Percentiles rank a stretch among this genome's conserved stretches.
phyloP scores from a whole-genome alignment of 2,113 vertebrate genomes.

The Pseudopipra pipra region DNA sequence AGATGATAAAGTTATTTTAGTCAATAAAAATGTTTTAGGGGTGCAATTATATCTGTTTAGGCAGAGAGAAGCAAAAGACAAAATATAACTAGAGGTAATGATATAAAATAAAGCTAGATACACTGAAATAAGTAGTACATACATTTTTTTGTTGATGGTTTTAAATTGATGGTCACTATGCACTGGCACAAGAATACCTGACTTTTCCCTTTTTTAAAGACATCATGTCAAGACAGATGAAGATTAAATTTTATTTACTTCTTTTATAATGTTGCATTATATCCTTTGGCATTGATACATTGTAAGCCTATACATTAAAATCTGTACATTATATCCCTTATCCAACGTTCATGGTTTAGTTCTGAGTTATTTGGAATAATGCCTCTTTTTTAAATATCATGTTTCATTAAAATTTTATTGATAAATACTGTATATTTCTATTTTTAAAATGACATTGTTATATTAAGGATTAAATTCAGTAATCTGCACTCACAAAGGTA shows the following conservation, averaged over 20 bases:
- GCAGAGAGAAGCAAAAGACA: not conserved
- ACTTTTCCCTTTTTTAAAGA: not conserved
- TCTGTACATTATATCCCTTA: not conserved
- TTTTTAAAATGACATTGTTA: not conserved
- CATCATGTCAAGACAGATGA: not conserved
- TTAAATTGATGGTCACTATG: not conserved
- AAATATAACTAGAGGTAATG: not conserved
- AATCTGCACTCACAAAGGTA: not conserved
- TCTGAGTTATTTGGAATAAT: not conserved
- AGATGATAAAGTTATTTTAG: not conserved
- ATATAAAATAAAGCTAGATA: not conserved
- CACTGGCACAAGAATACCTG: not conserved
- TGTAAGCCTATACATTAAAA: not conserved
- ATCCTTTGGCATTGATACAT: not conserved
- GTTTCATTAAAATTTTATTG: not conserved
- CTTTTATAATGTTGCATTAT: not conserved
- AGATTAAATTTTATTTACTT: not conserved
- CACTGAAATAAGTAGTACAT: not conserved
- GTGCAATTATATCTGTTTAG: not conserved
- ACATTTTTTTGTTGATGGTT: not conserved
- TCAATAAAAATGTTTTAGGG: slow-evolving; percentile 2
- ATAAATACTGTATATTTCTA: not conserved
- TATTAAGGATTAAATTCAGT: not conserved
- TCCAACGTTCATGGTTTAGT: not conserved
- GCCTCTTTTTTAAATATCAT: rapidly evolving